Percentiles rank a stretch among this genome's conserved stretches.
phyloP scores from a whole-genome alignment of 1,140 invertebrate species.

The Adelges cooleyi region DNA sequence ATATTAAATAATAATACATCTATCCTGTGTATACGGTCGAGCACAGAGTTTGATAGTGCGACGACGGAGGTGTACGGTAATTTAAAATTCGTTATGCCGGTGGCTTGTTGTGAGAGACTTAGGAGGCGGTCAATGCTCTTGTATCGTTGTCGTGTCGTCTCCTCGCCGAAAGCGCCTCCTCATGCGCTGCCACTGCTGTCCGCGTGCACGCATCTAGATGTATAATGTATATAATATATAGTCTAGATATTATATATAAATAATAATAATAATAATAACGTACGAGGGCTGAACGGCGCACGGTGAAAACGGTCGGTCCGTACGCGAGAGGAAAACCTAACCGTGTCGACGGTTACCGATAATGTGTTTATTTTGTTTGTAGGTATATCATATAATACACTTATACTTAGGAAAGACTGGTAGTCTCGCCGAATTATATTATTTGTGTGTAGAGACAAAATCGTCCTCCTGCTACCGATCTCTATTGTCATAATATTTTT shows the following conservation, averaged over 20 bases:
- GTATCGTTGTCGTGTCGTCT: neutral
- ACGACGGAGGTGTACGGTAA: neutral
- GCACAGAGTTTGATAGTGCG: no score
- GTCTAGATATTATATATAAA: no score
- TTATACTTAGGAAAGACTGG: no score
- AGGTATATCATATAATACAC: no score
- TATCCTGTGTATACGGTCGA: no score
- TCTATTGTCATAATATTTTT: constrained; percentile 6
- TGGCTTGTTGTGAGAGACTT: neutral
- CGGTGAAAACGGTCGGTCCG: neutral
- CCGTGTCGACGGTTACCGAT: neutral
- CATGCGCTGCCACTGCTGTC: neutral
- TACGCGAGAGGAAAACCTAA: neutral
- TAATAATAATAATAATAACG: no score
- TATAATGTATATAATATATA: neutral
- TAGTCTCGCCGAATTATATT: no score
- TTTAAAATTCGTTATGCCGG: constrained; percentile 27
- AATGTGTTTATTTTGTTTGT: no score
- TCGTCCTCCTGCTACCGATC: neutral
- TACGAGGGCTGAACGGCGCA: no score
- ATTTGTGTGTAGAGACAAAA: neutral
- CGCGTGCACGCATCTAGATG: neutral
- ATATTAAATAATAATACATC: no score
- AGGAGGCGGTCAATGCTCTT: constrained; percentile 21
- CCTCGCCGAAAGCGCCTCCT: neutral